These are phyloP conservation scores for Lochmaea crataegi DNA, from an alignment of 2,888 invertebrate species.

Conservation along the genomic window DNA sequence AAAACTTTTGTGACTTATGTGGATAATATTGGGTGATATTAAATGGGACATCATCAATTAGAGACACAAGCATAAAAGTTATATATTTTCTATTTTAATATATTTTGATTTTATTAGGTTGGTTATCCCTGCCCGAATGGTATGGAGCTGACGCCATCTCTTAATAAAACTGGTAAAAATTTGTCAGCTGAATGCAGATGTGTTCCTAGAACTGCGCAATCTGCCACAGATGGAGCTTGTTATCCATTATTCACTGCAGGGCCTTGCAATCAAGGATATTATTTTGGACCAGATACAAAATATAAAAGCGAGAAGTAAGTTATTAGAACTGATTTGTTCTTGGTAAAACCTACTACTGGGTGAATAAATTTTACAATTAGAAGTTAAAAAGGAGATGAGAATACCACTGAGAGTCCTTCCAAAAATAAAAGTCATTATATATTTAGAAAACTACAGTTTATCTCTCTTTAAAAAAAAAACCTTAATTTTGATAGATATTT, in stretches of 20 bases:
- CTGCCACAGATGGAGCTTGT: constrained; percentile 76
- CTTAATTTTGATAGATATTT: too few species aligned
- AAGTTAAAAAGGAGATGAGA: too few species aligned
- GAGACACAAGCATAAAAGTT: too few species aligned
- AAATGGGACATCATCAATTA: too few species aligned
- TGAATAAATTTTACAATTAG: too few species aligned
- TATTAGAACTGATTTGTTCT: background rate
- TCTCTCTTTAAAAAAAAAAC: too few species aligned
- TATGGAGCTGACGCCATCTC: constrained; percentile 81
- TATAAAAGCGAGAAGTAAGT: constrained; percentile 52
- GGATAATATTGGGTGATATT: background rate
- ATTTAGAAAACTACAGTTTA: too few species aligned
- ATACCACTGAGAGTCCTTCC: too few species aligned
- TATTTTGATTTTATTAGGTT: constrained; percentile 59
- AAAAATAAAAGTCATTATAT: too few species aligned
- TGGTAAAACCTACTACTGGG: too few species aligned
- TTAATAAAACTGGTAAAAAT: constrained; percentile 61
- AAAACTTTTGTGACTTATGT: background rate
- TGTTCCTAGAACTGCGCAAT: constrained; percentile 82
- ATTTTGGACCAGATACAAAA: constrained; percentile 74
- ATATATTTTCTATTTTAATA: background rate
- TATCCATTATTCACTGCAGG: constrained; percentile 80
- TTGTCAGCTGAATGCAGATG: constrained; percentile 83
- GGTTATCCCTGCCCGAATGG: constrained; percentile 87
- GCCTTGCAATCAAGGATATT: constrained; percentile 79